phyloP scores from a whole-genome alignment of 1,140 invertebrate genomes.

The Pachyrhynchus sulphureomaculatus region DNA sequence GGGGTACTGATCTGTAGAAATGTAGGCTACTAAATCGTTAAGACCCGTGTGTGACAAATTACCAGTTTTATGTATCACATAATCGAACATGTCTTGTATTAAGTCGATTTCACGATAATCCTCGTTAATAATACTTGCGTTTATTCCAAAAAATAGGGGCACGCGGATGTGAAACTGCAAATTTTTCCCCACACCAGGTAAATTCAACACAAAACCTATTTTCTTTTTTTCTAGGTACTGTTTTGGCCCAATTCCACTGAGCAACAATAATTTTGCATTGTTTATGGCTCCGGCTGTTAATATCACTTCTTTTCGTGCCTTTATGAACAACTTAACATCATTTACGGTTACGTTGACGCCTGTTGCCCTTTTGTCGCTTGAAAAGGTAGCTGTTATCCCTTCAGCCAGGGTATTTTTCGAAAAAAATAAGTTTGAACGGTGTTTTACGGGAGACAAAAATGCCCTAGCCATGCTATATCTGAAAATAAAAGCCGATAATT shows the following conservation, averaged over 20 bases:
- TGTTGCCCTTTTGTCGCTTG: conserved; percentile 36
- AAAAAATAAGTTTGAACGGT: conserved; percentile 68
- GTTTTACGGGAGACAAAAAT: conserved; percentile 60
- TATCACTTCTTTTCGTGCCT: conserved; percentile 65
- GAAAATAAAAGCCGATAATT: conserved; percentile 25
- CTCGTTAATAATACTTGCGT: conserved; percentile 3
- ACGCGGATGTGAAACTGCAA: conserved; percentile 55
- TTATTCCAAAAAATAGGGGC: conserved; percentile 31
- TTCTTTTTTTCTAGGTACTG: conserved; percentile 53
- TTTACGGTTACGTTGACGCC: conserved; percentile 54
- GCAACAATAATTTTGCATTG: conserved; percentile 75
- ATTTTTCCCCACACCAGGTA: conserved; percentile 59
- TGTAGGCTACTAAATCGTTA: conserved; percentile 31
- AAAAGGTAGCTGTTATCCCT: conserved; percentile 54
- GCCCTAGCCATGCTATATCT: conserved; percentile 65
- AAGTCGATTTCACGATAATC: conserved; percentile 28
- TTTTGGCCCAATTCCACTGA: conserved; percentile 75
- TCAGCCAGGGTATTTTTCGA: conserved; percentile 62
- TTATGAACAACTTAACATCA: conserved; percentile 41
- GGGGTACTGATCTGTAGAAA: conserved; percentile 20
- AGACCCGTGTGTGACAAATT: conserved; percentile 29
- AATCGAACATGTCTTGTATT: conserved; percentile 33
- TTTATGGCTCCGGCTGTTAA: conserved; percentile 73
- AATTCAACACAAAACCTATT: conserved; percentile 50
- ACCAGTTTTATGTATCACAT: conserved; percentile 32